Evolutionary conservation across 1,140 invertebrate genomes (phyloP).

Genomic region (Rhysida immarginata): DNA sequence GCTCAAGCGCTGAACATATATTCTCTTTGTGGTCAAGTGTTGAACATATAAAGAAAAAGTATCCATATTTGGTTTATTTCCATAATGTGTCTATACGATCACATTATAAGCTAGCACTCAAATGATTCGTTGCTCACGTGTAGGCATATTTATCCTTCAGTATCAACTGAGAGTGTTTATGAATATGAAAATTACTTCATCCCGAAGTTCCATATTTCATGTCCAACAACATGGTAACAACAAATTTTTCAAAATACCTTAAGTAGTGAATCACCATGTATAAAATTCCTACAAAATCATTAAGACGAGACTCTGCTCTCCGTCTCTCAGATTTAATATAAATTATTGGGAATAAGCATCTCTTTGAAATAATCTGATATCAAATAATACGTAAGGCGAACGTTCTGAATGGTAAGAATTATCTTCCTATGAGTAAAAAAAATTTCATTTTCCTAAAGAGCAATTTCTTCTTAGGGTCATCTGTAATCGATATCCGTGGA

Average conservation of each 20-base stretch:
- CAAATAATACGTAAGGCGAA: too few relatives aligned
- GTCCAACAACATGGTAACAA: not conserved
- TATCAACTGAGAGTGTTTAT: not conserved
- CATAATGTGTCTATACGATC: not conserved
- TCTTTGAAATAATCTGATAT: too few relatives aligned
- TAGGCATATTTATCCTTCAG: not conserved
- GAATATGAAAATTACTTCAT: not conserved
- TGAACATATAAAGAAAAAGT: not conserved
- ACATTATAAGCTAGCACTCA: not conserved
- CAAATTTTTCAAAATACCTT: not conserved
- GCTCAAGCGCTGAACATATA: not conserved
- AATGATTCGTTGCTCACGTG: not conserved
- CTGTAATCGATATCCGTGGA: too few relatives aligned
- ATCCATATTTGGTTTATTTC: not conserved
- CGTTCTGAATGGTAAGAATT: too few relatives aligned
- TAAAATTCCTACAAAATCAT: too few relatives aligned
- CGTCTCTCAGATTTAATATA: too few relatives aligned
- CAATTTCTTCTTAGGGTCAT: too few relatives aligned
- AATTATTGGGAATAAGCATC: too few relatives aligned
- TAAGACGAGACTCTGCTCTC: too few relatives aligned
- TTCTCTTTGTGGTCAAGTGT: not conserved
- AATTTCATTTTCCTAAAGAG: too few relatives aligned
- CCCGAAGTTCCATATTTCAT: not conserved
- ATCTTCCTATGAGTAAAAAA: too few relatives aligned
- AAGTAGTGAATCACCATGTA: too few relatives aligned